Base-by-base conservation (phyloP, 1,140 invertebrate species). In the Drosophila mayri region DNA sequence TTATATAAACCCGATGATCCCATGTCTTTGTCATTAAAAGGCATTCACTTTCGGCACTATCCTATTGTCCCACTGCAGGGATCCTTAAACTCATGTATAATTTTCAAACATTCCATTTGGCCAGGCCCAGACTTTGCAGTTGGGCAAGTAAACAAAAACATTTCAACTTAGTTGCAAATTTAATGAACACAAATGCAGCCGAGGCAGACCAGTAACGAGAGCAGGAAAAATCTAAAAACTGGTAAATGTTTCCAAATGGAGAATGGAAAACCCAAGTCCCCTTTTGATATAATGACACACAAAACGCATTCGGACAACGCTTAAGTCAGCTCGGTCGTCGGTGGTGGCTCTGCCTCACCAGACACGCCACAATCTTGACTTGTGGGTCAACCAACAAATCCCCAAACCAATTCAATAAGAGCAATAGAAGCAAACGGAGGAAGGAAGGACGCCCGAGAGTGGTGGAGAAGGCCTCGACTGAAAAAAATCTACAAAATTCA, bases 321-420 rank as follows among this genome's bases (percentile, higher is more conserved):
- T 57, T 79, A 84, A 74, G 84, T 67, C 54, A 68, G 60, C 65
- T 71, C 54, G 0, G 63, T 64, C 37, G 44, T 20, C 20, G 41
- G 18, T 6, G 11, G 44, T 47, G 47, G 47, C 40, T 47, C 49
- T 40, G 37, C 50, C 60, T 38, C 65, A 66, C 16, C 68, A 72
- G 68, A 72, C 68, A 59, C 20, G 67, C 66, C 70, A 60, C 70
- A 70, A 75, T 79, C 66, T 84, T 83, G 77, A 90, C 81, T 88
- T 88, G 77, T 90, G 70, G 81, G 77, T 79, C 81, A 85, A 75
- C 81, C 87, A 81, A 70, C 78, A 84, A 81, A 73, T 90, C 81
- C 85, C 85, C 78, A 90, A 90, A 90, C 85, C 85, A 90, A 90
- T 90, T 85, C 81, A 81, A 90, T 90, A 90, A 90, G 76, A 90